These are phyloP conservation scores for Tinea trinotella DNA, from an alignment of 2,888 invertebrate genomes.

Conservation along the genomic window DNA sequence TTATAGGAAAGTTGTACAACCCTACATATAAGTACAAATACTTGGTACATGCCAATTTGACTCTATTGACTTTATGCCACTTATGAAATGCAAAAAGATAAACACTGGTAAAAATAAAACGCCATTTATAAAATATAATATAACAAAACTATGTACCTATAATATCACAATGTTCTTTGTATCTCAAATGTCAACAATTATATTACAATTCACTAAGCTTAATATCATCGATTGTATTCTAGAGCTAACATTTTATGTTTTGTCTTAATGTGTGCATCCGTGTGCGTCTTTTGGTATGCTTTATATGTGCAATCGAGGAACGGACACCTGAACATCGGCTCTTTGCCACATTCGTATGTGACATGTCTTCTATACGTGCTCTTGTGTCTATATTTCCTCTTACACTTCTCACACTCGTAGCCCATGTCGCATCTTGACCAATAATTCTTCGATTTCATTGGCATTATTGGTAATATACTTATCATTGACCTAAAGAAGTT, in stretches of 20 bases:
- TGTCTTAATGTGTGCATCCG: constrained; percentile 65
- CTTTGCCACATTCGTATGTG: constrained; percentile 77
- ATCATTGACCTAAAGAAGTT: constrained; percentile 66
- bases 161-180: constrained; percentile 56
- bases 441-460: constrained; percentile 67
- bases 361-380: constrained; percentile 80
- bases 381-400: constrained; percentile 81
- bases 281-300: constrained; percentile 67
- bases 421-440: constrained; percentile 60
- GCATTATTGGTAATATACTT: constrained; percentile 60
- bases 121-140: constrained; percentile 12
- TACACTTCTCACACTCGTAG: constrained; percentile 76
- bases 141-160: constrained; percentile 27
- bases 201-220: constrained; percentile 20
- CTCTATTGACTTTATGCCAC: no score
- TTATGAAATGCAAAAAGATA: no score
- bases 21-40: no score
- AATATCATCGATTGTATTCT: constrained; percentile 65
- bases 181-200: constrained; percentile 20
- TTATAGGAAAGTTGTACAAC: no score
- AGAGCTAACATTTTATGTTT: constrained; percentile 70
- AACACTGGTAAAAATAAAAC: no score
- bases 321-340: constrained; percentile 67
- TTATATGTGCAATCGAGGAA: constrained; percentile 63
- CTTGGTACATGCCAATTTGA: no score